Base-by-base conservation (phyloP, 1,140 invertebrate species). In the Drosophila melanica region DNA sequence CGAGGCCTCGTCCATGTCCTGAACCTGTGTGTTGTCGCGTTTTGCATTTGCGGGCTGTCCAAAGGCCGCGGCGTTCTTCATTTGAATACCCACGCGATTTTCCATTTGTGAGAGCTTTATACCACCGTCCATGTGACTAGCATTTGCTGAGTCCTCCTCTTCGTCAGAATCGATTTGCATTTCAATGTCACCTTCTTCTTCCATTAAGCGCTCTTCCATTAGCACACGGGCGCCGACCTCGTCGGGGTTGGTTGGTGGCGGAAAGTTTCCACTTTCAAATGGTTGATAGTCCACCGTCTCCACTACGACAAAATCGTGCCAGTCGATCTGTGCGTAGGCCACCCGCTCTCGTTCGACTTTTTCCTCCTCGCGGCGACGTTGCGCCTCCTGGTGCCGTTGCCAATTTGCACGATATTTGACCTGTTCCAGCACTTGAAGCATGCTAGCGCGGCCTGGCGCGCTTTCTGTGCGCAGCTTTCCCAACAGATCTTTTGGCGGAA, bases 271-370 rank as follows among this genome's bases (percentile, higher is more conserved):
- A 10, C 96, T 95, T 93, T 99, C 99, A 86, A 97, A 98, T 0
- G 97, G 96, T 78, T 99, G 98, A 92, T 99, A 99, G 92, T 99
- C 99, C 0, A 99, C 98, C 0, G 98, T 99, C 93, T 99, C 99
- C 0, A 99, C 99, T 0, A 99, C 98, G 2, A 99, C 98, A 93
- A 99, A 99, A 93, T 99, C 98, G 91, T 99, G 99, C 99, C 99
- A 99, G 92, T 99, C 99, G 77, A 99, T 99, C 86, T 98, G 97
- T 3, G 98, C 97, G 92, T 99, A 99, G 0, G 98, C 98, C 35
- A 99, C 95, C 93, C 98, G 94, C 92, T 99, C 99, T 41, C 97
- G 95, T 92, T 99, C 99, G 14, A 97, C 94, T 84, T 97, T 97
- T 82, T 99, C 98, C 92, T 99, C 98, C 92, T 99, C 98, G 70